Conservation (phyloP, 2,113 vertebrate species). For the Nicator chloris region DNA sequence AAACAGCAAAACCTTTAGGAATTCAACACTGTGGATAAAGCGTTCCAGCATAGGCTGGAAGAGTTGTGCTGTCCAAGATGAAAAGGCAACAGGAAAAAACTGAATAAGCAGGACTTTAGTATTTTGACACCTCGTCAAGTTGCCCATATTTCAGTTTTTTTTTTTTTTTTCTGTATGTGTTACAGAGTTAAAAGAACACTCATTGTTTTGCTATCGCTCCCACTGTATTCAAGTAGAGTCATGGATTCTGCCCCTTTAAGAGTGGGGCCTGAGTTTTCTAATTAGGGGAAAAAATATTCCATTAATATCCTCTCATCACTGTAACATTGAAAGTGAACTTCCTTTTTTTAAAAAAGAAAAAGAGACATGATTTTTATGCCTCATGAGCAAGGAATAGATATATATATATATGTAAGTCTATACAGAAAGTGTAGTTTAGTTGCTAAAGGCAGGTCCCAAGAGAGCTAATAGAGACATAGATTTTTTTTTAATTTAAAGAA, state of each 20-base stretch:
- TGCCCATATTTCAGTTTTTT: not conserved
- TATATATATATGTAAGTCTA: not conserved
- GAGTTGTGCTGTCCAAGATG: not conserved
- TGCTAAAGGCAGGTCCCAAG: not conserved
- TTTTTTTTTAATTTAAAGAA: not conserved
- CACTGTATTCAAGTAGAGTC: not conserved
- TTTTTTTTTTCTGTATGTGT: not conserved
- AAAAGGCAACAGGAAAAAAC: not conserved
- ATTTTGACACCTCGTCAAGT: not conserved
- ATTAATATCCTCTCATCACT: not conserved
- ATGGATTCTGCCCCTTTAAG: not conserved
- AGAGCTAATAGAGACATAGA: not conserved
- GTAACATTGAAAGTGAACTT: not conserved
- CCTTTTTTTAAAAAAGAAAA: not conserved
- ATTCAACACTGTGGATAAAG: not conserved
- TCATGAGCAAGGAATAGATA: not conserved
- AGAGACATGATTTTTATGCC: not conserved
- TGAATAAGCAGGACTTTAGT: not conserved
- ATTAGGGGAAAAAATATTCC: not conserved
- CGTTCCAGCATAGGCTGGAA: rapidly evolving
- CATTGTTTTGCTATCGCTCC: not conserved
- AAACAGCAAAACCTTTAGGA: not conserved
- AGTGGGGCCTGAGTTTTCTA: not conserved
- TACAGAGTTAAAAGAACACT: not conserved
- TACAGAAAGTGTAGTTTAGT: not conserved